Base-by-base conservation (phyloP, 2,113 vertebrate species). In the Prolemur simus region DNA sequence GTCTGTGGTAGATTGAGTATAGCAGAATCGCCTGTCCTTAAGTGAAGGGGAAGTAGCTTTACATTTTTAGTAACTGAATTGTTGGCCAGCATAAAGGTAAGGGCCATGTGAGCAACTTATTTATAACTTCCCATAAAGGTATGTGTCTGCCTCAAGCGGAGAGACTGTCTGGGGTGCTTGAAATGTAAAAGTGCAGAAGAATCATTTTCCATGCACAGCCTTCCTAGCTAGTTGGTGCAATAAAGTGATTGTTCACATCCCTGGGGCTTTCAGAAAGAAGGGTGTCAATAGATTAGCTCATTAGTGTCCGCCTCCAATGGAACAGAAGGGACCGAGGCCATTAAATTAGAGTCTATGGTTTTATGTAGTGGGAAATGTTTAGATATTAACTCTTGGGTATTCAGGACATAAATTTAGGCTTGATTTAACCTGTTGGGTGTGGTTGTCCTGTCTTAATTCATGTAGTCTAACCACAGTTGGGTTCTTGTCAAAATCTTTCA, bases 61-160 rank as follows among this genome's bases (percentile, higher is more conserved):
- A 96, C 97, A 97, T 98, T 98, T 98, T 98, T 98, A 98, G 98
- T 97, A 98, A 97, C 97, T 95, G 97, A 95, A 98, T 98, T 98
- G 96, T 98, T 98, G 97, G 96, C 96, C 97, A 97, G 96, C 95
- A 98, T 97, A 98, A 98, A 98, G 96, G 96, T 97, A 98, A 97
- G 97, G 97, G 95, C 96, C 97, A 96, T 98, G 97, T 98, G 98
- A 98, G 87, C 97, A 95, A 69, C 92, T 98, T 98, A 98, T 98
- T 98, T 98, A 98, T 98, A 98, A 98, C 97, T 96, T 96, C 66
- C 77, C 84, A 87, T 95, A 97, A 97, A 98, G 97, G 96, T 98
- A 68, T 96, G 96, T 96, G 95, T 97, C 97, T 97, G 96, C 94
- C 95, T 97, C 96, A 97, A 98, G 97, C 84, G 45, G 97, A 92